These are phyloP conservation scores for Nysson spinosus DNA, from an alignment of 2,888 invertebrate species.

Conservation along the genomic window DNA sequence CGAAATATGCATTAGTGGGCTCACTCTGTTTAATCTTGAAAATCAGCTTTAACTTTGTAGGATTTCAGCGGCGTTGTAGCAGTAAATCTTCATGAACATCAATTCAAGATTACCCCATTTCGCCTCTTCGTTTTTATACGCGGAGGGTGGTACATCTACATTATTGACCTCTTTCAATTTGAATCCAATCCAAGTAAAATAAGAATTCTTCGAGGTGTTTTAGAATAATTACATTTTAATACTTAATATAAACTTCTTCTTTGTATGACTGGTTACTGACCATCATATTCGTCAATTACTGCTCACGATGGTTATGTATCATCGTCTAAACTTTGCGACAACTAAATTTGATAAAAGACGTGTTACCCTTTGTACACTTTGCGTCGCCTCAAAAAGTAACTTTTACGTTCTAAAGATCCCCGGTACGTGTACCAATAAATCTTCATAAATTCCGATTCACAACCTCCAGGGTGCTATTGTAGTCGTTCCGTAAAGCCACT, in stretches of 20 bases:
- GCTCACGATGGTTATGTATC: background rate
- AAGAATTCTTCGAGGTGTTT: no score
- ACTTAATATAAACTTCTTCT: no score
- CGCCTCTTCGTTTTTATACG: conserved; percentile 1
- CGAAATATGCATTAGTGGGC: conserved; percentile 31
- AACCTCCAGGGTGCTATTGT: conserved; percentile 35
- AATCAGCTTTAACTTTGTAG: conserved; percentile 22
- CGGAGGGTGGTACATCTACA: no score
- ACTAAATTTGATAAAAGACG: no score
- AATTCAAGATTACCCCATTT: conserved; percentile 19
- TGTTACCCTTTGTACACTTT: background rate
- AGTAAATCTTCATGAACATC: conserved; percentile 40
- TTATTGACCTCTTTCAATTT: no score
- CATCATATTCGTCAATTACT: background rate
- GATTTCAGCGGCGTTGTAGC: conserved; percentile 10
- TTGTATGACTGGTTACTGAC: no score
- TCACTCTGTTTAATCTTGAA: conserved; percentile 26
- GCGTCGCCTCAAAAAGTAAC: conserved; percentile 11
- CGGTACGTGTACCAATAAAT: conserved; percentile 43
- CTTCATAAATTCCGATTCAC: conserved; percentile 51
- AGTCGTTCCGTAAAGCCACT: conserved; percentile 41
- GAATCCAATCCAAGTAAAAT: no score
- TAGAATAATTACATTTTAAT: no score
- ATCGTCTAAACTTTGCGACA: background rate
- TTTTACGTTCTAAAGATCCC: conserved; percentile 23